Evolutionary conservation across 2,113 vertebrate species (phyloP), one percentile per base, ranked within the genome.

Genomic region (Lycaon pictus): DNA sequence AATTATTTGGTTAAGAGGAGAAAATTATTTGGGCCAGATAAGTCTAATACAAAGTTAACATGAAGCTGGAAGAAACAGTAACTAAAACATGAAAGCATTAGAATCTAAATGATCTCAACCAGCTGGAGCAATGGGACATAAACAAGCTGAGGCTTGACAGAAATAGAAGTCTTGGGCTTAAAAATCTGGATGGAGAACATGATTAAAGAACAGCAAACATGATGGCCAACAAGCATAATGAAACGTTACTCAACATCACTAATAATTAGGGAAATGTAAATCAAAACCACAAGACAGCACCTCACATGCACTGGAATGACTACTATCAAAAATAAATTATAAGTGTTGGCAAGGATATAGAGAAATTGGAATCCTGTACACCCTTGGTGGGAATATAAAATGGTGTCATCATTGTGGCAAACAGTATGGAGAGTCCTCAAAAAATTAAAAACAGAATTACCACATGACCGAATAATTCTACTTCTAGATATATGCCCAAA

Each of bases 21-120:
- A 85, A 93, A 84, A 79, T n/a, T 1, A 85, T n/a, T 63, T 93
- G 80, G 80, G 43, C 53, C 37, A 90, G 60, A n/a, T 43, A 79
- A 48, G 55, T 90, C 62, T 71, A 90, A 93, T 55, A 58, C 55
- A 85, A 53, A 90, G 25, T 63, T 90, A 55, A 71, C 10, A 63
- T 10, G 25, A 93, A 90, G 62, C 32, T 90, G 19, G 55, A 96
- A 93, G 32, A 85, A 90, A 93, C 5, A 79, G 25, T 85, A 77
- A 84, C 37, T 25, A 60, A 84, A 93, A 76, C 53, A 90, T 22
- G 55, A 90, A 96, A 93, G n/a, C 20, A 29, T 77, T 79, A 71
- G 86, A 69, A 85, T 90, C 60, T 23, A 90, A 90, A 85, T 71
- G 23, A 90, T 55, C 55, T 96, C 77, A 88, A 71, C 32, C 60